Evolutionary conservation across 30 jellyfish, hydroid and myxozoan genomes (phyloP).

Genomic region (Sanderia malayensis): DNA sequence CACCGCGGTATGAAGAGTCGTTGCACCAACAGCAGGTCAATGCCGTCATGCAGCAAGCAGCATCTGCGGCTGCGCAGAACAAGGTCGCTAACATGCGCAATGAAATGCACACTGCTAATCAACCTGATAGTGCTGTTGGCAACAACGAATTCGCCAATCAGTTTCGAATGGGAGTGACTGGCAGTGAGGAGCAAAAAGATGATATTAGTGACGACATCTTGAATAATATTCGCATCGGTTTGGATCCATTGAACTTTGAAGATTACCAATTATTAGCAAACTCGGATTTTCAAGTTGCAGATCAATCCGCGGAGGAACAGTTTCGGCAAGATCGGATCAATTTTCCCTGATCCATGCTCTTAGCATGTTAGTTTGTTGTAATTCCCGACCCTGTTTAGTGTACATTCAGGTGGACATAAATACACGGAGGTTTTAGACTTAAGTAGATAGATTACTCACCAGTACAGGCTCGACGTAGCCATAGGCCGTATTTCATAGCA

Average conservation of each 20-base stretch:
- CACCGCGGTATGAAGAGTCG: slow-evolving; percentile 38
- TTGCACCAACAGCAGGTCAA: slow-evolving; percentile 25
- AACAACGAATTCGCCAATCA: slow-evolving; percentile 62
- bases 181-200: slow-evolving; percentile 55
- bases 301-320: slow-evolving; percentile 85
- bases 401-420: too few relatives aligned
- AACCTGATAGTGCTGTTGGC: too few relatives aligned
- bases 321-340: slow-evolving; percentile 82
- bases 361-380: too few relatives aligned
- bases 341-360: slow-evolving; percentile 57
- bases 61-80: slow-evolving; percentile 23
- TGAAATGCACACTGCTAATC: slow-evolving; percentile 20
- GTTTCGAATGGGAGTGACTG: slow-evolving; percentile 63
- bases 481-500: too few relatives aligned
- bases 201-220: slow-evolving; percentile 90
- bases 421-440: too few relatives aligned
- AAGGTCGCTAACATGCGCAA: neutral
- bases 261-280: slow-evolving; percentile 74
- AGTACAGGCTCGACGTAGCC: too few relatives aligned
- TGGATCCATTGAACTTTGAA: slow-evolving; percentile 88
- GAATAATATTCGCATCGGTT: slow-evolving; percentile 80
- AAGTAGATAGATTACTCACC: too few relatives aligned
- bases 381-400: too few relatives aligned
- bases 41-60: slow-evolving; percentile 47
- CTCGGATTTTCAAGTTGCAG: slow-evolving; percentile 87